Percentiles rank a stretch among this genome's conserved stretches.
Evolutionary conservation across 2,113 vertebrate genomes (phyloP).

Genomic region (Crotalus tigris): DNA sequence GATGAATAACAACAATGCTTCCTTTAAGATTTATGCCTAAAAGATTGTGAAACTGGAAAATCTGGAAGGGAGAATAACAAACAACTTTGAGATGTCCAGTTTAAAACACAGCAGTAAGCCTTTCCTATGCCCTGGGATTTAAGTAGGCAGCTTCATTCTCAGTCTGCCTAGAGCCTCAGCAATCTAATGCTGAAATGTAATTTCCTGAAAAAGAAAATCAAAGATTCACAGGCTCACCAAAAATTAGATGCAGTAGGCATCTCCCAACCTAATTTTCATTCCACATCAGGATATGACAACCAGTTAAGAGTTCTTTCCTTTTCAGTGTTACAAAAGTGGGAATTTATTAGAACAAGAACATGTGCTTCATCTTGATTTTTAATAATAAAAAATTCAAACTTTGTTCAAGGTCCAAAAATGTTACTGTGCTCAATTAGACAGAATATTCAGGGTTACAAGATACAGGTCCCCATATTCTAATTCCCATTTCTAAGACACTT

Average conservation of each 20-base stretch:
- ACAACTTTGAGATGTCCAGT: background rate
- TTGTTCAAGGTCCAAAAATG: background rate
- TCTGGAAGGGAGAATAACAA: background rate
- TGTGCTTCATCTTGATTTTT: no score
- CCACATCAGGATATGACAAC: background rate
- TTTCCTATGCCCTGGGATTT: background rate
- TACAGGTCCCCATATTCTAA: background rate
- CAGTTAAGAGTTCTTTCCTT: background rate
- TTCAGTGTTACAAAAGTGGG: background rate
- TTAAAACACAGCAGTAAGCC: background rate
- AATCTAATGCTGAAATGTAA: background rate
- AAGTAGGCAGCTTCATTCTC: background rate
- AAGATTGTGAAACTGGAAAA: background rate
- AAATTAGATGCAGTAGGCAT: background rate
- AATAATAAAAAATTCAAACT: background rate
- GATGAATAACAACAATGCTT: slow-evolving; percentile 25
- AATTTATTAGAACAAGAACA: background rate
- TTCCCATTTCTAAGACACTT: background rate
- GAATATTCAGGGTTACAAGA: background rate
- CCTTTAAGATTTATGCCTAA: background rate
- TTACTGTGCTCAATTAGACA: background rate
- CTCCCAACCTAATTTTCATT: background rate
- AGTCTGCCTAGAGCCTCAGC: background rate
- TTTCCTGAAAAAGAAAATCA: background rate
- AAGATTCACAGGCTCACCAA: background rate